phyloP scores from a whole-genome alignment of 2,888 invertebrate species.

The Gandaritis pyraliata region DNA sequence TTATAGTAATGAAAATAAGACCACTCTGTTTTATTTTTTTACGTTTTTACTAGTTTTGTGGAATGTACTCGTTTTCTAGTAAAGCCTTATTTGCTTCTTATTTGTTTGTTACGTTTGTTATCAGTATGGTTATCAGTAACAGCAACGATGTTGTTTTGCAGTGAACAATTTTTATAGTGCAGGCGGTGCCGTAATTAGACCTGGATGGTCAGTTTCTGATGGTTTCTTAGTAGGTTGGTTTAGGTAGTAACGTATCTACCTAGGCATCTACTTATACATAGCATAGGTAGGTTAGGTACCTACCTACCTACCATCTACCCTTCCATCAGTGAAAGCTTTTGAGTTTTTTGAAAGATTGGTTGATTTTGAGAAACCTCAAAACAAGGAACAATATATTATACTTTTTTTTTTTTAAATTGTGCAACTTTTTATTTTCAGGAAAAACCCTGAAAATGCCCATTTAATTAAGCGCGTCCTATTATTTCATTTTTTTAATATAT shows the following conservation, averaged over 20 bases:
- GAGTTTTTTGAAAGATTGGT: no score
- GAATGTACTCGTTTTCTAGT: conserved; percentile 26
- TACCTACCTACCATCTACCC: no score
- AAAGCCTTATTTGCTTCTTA: no score
- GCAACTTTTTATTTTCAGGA: no score
- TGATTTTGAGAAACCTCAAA: no score
- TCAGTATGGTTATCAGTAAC: conserved; percentile 32
- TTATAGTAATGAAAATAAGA: conserved; percentile 1
- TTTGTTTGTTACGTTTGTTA: conserved; percentile 32
- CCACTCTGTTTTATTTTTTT: neutral
- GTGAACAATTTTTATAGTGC: conserved; percentile 23
- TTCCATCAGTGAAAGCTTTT: no score
- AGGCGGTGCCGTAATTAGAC: neutral
- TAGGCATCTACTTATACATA: neutral
- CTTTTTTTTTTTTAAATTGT: no score
- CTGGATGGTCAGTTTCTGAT: neutral
- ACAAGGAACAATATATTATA: no score
- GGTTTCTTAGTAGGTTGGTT: neutral
- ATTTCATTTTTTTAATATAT: no score
- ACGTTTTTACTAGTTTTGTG: conserved; percentile 23
- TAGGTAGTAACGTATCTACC: neutral
- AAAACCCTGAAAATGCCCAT: no score
- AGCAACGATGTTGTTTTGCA: conserved; percentile 34
- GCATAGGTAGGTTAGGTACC: conserved; percentile 7
- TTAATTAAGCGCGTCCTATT: no score